Evolutionary conservation across 2,797 vertebrate genomes (phyloP).

Genomic region (Pagetopsis macropterus): DNA sequence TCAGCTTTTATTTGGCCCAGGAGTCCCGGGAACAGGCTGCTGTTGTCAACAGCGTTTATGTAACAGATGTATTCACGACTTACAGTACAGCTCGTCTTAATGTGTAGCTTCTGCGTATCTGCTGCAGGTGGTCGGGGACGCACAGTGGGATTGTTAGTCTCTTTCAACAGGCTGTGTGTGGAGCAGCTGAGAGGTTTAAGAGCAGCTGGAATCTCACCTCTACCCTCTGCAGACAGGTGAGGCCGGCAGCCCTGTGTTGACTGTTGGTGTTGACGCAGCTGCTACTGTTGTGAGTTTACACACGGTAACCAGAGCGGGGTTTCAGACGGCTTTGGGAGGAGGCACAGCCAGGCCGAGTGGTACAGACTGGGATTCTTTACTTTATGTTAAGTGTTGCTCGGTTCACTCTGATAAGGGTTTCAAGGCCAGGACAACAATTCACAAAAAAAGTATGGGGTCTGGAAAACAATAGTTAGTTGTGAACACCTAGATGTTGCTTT

Average conservation of each 20-base stretch:
- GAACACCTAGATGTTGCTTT: too few species aligned
- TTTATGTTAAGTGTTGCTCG: not conserved
- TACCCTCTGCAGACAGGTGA: slow-evolving; percentile 73
- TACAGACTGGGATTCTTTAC: not conserved
- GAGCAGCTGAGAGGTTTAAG: slow-evolving; percentile 52
- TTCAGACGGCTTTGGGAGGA: slow-evolving; percentile 16
- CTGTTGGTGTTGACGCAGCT: slow-evolving; percentile 76
- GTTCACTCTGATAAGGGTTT: not conserved
- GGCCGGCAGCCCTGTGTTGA: slow-evolving; percentile 53
- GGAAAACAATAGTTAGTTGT: too few species aligned
- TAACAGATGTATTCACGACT: slow-evolving; percentile 31
- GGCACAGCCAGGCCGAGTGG: not conserved
- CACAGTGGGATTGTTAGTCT: slow-evolving; percentile 4
- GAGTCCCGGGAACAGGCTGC: slow-evolving; percentile 41
- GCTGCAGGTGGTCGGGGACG: not conserved
- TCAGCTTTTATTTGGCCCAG: slow-evolving; percentile 58
- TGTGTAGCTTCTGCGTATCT: slow-evolving; percentile 7
- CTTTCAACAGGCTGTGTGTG: slow-evolving; percentile 2
- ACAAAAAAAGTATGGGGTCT: too few species aligned
- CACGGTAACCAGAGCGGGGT: slow-evolving; percentile 51
- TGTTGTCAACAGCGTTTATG: slow-evolving; percentile 43
- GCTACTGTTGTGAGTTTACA: slow-evolving; percentile 62
- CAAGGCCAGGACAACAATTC: not conserved
- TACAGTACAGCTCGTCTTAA: slow-evolving; percentile 13
- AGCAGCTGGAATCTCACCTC: slow-evolving; percentile 66